Percentiles rank a stretch among this genome's conserved stretches.
These are phyloP conservation scores for Physella acuta DNA, from an alignment of 1,140 invertebrate species.

Conservation along the genomic window DNA sequence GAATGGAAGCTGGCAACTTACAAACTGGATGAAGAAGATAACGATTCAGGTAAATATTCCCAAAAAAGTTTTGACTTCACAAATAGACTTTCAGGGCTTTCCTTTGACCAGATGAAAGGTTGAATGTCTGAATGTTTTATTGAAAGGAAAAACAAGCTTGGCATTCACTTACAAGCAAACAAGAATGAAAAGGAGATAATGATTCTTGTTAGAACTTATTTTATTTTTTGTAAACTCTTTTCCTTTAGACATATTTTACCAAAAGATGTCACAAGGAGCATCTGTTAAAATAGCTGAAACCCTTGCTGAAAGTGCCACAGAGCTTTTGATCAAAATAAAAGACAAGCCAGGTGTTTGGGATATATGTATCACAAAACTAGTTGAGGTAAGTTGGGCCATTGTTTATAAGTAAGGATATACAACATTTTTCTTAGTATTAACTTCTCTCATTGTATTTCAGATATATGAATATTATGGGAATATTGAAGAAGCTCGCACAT, in stretches of 20 bases:
- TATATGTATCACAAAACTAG: conserved; percentile 12
- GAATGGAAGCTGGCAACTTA: conserved; percentile 8
- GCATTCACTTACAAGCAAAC: too few species aligned
- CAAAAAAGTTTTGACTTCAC: too few species aligned
- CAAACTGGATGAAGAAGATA: neutral
- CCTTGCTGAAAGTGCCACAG: neutral
- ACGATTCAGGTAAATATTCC: conserved; percentile 4
- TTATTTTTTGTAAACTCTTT: too few species aligned
- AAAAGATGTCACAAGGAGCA: neutral
- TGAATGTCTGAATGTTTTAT: too few species aligned
- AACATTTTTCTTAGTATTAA: neutral
- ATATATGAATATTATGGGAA: conserved; percentile 18
- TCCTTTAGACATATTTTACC: neutral
- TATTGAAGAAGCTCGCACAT: neutral
- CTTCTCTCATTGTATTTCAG: neutral
- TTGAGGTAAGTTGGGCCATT: conserved; percentile 7
- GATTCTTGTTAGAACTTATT: too few species aligned
- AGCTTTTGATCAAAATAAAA: conserved; percentile 6
- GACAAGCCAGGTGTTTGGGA: conserved; percentile 10
- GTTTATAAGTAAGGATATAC: neutral
- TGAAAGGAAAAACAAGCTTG: too few species aligned
- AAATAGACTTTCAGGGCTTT: too few species aligned
- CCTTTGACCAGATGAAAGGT: too few species aligned
- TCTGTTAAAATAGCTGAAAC: neutral
- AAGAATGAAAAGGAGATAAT: too few species aligned